Conservation (phyloP, 1,140 invertebrate species). For the Nasonia giraulti region DNA sequence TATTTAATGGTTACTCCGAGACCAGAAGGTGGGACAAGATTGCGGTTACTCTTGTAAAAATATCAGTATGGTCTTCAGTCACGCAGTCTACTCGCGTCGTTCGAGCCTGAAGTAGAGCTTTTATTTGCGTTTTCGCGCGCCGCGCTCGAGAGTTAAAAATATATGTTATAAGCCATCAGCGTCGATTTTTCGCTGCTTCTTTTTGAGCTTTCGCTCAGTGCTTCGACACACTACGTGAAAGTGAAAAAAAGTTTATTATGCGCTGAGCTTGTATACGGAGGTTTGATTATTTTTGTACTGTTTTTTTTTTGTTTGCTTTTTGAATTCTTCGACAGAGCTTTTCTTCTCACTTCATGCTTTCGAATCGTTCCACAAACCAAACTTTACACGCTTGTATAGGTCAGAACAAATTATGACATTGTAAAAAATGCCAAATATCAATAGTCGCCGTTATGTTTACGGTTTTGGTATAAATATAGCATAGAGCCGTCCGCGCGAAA, state of each 20-base stretch:
- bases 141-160: background rate
- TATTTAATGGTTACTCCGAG: too few relatives aligned
- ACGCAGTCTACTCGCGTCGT: slow-evolving; percentile 50
- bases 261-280: slow-evolving; percentile 50
- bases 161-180: background rate
- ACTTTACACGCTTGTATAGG: too few relatives aligned
- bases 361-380: too few relatives aligned
- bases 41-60: slow-evolving; percentile 35
- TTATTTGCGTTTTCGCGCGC: background rate
- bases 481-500: too few relatives aligned
- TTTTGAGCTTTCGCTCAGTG: background rate
- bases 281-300: background rate
- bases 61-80: slow-evolving; percentile 52
- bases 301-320: too few relatives aligned
- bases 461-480: slow-evolving; percentile 12
- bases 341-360: too few relatives aligned
- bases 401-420: too few relatives aligned
- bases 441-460: background rate
- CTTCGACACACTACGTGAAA: background rate
- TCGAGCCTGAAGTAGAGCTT: background rate
- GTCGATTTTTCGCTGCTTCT: background rate
- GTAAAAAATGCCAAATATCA: too few relatives aligned
- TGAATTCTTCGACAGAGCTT: too few relatives aligned
- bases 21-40: background rate
- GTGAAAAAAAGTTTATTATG: background rate